phyloP scores from a whole-genome alignment of 2,888 invertebrate genomes.

The Cheilosia vernalis region DNA sequence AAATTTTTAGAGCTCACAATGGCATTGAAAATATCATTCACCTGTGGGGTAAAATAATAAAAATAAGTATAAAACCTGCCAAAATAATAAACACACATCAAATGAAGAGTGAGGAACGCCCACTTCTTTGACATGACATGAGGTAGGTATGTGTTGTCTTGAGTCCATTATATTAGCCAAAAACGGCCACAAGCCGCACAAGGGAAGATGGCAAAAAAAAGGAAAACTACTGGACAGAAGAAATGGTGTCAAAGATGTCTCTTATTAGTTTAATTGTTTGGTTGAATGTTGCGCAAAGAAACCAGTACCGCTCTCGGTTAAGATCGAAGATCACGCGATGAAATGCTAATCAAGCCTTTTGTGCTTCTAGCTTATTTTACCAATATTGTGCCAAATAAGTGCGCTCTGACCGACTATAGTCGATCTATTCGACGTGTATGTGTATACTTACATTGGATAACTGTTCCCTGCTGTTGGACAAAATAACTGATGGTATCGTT shows the following conservation, averaged over 20 bases:
- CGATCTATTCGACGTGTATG: not conserved
- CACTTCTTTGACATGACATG: slow-evolving; percentile 11
- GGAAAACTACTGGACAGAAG: not conserved
- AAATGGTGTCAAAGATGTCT: not conserved
- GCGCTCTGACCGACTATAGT: not conserved
- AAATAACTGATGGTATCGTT: slow-evolving; percentile 93
- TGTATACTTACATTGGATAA: slow-evolving; percentile 92
- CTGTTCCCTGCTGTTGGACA: slow-evolving; percentile 96
- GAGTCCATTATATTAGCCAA: slow-evolving; percentile 10
- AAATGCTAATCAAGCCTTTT: slow-evolving; percentile 2
- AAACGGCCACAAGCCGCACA: slow-evolving; percentile 4
- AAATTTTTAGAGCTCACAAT: not conserved
- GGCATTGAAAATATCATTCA: slow-evolving; percentile 5
- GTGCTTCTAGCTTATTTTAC: not conserved
- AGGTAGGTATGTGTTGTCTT: no score
- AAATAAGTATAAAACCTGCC: not conserved
- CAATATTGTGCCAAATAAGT: no score
- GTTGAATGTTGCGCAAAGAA: not conserved
- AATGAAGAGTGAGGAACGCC: slow-evolving; percentile 25
- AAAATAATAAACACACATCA: not conserved
- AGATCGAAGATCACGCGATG: not conserved
- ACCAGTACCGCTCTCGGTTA: slow-evolving; percentile 4
- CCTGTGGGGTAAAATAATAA: not conserved
- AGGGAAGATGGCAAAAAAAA: not conserved
- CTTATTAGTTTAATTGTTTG: not conserved